These are phyloP conservation scores for Leucophora obtusa DNA, from an alignment of 2,888 invertebrate genomes.

Conservation along the genomic window DNA sequence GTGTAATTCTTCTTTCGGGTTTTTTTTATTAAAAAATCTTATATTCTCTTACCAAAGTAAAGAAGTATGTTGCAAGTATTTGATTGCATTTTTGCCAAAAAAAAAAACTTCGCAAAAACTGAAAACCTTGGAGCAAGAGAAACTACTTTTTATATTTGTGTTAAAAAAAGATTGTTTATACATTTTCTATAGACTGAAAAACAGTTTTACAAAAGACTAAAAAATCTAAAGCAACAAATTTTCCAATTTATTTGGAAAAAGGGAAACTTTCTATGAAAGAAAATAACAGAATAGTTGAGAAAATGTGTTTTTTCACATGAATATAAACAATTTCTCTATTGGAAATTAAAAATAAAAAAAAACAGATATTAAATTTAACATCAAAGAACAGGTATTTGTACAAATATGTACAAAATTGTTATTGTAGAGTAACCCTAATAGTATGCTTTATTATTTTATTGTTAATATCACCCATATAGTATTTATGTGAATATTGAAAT, in stretches of 20 bases:
- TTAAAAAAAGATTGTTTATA: not conserved
- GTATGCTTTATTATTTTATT: no score
- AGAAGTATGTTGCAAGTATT: constrained; percentile 8
- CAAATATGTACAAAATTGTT: no score
- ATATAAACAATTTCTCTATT: not conserved
- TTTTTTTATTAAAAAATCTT: not conserved
- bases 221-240: not conserved
- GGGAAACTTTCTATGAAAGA: not conserved
- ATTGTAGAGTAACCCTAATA: no score
- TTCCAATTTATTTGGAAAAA: not conserved
- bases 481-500: no score
- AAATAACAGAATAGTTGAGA: not conserved
- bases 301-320: not conserved
- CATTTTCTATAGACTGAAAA: not conserved
- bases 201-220: not conserved
- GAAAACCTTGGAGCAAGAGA: not conserved
- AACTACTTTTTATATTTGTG: not conserved
- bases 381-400: no score
- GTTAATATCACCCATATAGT: no score
- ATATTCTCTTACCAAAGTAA: constrained; percentile 3
- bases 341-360: not conserved
- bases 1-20: not conserved
- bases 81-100: not conserved
- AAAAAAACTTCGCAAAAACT: not conserved
- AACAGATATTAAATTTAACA: no score